phyloP scores from a whole-genome alignment of 2,888 invertebrate genomes.

The Apamea sordens region DNA sequence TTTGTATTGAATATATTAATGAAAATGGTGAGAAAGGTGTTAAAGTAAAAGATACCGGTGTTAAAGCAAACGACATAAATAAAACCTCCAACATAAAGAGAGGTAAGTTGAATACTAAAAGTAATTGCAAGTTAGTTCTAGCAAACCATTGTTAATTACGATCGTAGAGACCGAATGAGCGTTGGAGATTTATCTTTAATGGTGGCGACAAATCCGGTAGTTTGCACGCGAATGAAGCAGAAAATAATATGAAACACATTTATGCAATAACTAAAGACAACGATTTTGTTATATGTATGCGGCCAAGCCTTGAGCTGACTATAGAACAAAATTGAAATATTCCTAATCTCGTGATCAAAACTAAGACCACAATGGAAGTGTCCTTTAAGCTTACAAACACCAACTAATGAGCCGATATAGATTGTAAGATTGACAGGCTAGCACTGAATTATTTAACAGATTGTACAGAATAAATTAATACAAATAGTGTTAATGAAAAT shows the following conservation, averaged over 20 bases:
- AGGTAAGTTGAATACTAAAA: conserved; percentile 11
- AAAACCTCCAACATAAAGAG: neutral
- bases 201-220: conserved; percentile 26
- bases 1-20: conserved; percentile 46
- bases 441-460: conserved; percentile 57
- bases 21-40: conserved; percentile 29
- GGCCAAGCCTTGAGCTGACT: neutral
- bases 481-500: conserved; percentile 52
- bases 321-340: conserved; percentile 29
- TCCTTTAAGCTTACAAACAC: conserved; percentile 29
- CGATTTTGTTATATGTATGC: neutral
- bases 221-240: conserved; percentile 8
- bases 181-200: conserved; percentile 30
- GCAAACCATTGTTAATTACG: conserved; percentile 28
- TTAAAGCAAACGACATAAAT: conserved; percentile 7
- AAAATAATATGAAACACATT: neutral
- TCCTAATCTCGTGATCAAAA: conserved; percentile 24
- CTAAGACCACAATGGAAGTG: conserved; percentile 9
- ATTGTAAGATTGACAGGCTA: conserved; percentile 37
- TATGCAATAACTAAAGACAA: neutral
- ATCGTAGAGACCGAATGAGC: neutral
- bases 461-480: conserved; percentile 52
- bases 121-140: conserved; percentile 11
- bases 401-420: conserved; percentile 34
- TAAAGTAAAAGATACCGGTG: conserved; percentile 17